Evolutionary conservation across 2,113 vertebrate genomes (phyloP).

Genomic region (Oreocharis arfaki): DNA sequence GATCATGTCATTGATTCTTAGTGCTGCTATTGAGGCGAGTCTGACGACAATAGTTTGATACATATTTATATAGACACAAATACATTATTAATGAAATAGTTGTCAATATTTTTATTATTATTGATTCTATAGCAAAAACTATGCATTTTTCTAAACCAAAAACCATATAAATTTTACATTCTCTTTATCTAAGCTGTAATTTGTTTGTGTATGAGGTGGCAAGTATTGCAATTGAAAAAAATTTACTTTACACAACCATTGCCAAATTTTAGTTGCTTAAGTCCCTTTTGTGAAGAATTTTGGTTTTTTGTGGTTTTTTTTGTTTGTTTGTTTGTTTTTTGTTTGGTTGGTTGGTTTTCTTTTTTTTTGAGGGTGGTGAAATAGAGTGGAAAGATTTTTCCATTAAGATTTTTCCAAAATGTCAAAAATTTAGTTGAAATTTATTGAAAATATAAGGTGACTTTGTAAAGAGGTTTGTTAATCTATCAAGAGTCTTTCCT

Average conservation of each 20-base stretch:
- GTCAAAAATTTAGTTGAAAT: fast-evolving
- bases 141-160: not conserved
- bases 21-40: not conserved
- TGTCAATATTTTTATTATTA: not conserved
- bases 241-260: not conserved
- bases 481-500: not conserved
- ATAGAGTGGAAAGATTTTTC: not conserved
- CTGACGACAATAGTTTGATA: not conserved
- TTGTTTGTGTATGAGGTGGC: not conserved
- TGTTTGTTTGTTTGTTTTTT: not conserved
- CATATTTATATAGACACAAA: not conserved
- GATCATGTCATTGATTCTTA: not conserved
- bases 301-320: not conserved
- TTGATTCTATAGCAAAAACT: not conserved
- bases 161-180: fast-evolving
- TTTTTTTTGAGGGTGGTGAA: too few relatives aligned
- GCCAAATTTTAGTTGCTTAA: not conserved
- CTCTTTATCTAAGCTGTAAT: not conserved
- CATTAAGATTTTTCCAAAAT: not conserved
- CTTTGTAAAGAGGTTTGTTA: not conserved
- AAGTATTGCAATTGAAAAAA: not conserved
- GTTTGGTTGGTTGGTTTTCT: not conserved
- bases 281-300: not conserved
- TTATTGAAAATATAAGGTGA: not conserved
- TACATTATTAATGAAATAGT: not conserved